phyloP scores from a whole-genome alignment of 2,113 vertebrate genomes.

The Carassius gibelio region DNA sequence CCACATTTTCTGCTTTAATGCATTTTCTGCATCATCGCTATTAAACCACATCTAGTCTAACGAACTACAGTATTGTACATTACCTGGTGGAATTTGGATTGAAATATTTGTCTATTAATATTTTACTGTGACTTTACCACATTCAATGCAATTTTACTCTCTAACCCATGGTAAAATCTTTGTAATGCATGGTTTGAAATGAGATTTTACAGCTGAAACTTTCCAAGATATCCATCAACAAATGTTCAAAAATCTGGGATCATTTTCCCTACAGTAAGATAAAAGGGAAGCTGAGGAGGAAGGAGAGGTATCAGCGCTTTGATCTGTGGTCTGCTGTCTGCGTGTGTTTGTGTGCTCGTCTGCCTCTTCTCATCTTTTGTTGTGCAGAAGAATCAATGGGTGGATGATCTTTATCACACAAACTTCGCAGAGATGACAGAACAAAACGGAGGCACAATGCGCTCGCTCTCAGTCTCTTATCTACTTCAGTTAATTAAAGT shows the following conservation, averaged over 20 bases:
- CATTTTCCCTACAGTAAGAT: background rate
- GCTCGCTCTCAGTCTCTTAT: slow-evolving; percentile 28
- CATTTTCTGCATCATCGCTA: too few species aligned
- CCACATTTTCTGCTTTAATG: too few species aligned
- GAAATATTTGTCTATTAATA: background rate
- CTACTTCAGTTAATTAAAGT: slow-evolving; percentile 31
- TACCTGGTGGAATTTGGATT: too few species aligned
- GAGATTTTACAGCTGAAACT: background rate
- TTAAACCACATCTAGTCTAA: background rate
- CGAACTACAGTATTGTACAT: too few species aligned
- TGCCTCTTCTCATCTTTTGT: background rate
- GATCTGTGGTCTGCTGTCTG: slow-evolving; percentile 1
- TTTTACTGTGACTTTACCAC: background rate
- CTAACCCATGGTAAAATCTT: background rate
- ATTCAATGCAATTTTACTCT: background rate
- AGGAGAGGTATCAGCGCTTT: background rate
- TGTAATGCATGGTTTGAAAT: background rate
- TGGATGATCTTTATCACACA: slow-evolving; percentile 27
- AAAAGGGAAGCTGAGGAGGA: background rate
- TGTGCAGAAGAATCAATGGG: slow-evolving; percentile 13
- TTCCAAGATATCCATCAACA: background rate
- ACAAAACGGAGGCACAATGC: slow-evolving; percentile 3
- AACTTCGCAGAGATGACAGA: slow-evolving; percentile 21
- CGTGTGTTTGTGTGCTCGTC: background rate
- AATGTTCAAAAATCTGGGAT: background rate